Evolutionary conservation across 2,113 vertebrate species (phyloP), one percentile per base, ranked within the genome.

Genomic region (Platysteira castanea): DNA sequence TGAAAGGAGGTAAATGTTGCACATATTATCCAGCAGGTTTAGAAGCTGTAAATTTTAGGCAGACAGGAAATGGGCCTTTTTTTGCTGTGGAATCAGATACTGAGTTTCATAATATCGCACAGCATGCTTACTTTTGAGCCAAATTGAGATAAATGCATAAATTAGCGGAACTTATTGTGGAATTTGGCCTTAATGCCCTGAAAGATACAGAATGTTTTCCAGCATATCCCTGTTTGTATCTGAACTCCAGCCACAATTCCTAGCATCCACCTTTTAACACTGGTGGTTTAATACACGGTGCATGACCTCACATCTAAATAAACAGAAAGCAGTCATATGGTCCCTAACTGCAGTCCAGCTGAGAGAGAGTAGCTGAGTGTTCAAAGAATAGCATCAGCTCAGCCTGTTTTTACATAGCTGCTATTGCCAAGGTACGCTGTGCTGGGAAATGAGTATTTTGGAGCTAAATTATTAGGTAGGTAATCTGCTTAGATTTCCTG

Each of bases 341-440:
- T 86, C 89, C 87, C 50, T 95, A 81, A 95, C 89, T 95, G 89
- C 86, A 80, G 10, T 84, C 94, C 95, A 95, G 90, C 93, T 95
- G 96, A 91, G 87, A 89, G 50, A 17, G 65, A 78, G 81, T 90
- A 82, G 92, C 87, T 95, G 94, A 74, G 91, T 84, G 82, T 91
- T 94, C 82, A 91, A 79, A 94, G 90, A 95, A 95, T 64, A 94
- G 93, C 90, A 91, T 71, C 87, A 89, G 24, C 81, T 82, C 78
- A 64, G 92, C 67, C 92, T 94, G 76, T 28, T 93, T 90, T 89
- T 87, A 47, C 37, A 35, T 74, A 74, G 89, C 86, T 95, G 83
- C 89, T 65, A 14, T 54, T 96, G 94, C 94, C 94, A 96, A 93
- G 76, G 24, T 93, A 63, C 86, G 81, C 93, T 95, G 89, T 84